These are phyloP conservation scores for Meda fulgida DNA, from an alignment of 2,797 vertebrate species.

Conservation along the genomic window DNA sequence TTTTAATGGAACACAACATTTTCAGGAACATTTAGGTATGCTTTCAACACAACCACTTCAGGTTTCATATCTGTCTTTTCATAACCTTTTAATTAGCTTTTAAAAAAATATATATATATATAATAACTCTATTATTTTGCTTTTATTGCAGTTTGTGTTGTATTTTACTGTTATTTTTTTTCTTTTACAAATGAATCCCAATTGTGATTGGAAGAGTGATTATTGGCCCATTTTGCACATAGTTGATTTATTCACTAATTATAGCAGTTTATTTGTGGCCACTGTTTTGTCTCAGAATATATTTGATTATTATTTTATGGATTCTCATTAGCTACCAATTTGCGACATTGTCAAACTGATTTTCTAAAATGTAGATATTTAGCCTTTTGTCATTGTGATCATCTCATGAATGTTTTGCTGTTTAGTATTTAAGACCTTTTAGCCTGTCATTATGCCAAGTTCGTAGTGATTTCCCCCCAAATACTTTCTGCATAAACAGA, in stretches of 20 bases:
- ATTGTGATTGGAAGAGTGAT: neutral
- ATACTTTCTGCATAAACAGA: neutral
- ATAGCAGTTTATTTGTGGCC: neutral
- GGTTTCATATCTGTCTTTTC: neutral
- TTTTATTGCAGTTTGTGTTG: neutral
- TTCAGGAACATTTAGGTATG: neutral
- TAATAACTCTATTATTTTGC: neutral
- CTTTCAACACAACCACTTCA: neutral
- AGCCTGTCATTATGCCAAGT: neutral
- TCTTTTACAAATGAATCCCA: slow-evolving; percentile 3
- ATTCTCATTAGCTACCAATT: slow-evolving; percentile 18
- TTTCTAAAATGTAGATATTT: neutral
- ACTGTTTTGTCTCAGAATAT: neutral
- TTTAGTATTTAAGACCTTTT: neutral
- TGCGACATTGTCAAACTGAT: neutral
- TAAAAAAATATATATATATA: too few relatives aligned
- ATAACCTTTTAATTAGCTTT: neutral
- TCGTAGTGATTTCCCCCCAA: neutral
- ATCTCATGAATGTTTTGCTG: neutral
- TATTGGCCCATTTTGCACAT: neutral
- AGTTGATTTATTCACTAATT: slow-evolving; percentile 2
- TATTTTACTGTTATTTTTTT: neutral
- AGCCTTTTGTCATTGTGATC: neutral
- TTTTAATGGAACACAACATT: neutral
- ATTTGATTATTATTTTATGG: neutral